phyloP scores from a whole-genome alignment of 2,797 vertebrate genomes.

The Lepidocolaptes lacrymiger region DNA sequence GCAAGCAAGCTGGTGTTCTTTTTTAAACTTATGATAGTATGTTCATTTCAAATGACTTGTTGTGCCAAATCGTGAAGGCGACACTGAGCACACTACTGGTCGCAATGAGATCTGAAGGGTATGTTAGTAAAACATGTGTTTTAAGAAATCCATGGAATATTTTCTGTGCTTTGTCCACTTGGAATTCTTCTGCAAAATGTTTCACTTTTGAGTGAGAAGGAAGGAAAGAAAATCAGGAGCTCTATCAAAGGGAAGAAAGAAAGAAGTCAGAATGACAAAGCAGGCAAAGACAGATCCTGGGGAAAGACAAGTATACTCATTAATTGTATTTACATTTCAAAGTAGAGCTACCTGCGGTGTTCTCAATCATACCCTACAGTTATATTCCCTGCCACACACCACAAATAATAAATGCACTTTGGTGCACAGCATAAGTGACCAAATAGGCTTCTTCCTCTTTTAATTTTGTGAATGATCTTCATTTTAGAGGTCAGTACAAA shows the following conservation, averaged over 20 bases:
- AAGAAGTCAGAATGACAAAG: conserved; percentile 16
- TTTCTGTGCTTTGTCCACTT: background rate
- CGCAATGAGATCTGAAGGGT: background rate
- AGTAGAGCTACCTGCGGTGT: background rate
- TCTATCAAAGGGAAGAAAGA: background rate
- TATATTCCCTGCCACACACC: background rate
- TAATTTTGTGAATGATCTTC: conserved; percentile 33
- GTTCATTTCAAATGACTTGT: background rate
- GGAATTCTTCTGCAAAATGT: background rate
- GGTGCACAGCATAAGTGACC: background rate
- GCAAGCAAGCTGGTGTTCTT: background rate
- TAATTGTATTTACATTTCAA: conserved; percentile 71
- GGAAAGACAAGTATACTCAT: conserved; percentile 32
- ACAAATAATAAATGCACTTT: conserved; percentile 49
- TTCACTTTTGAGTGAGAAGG: background rate
- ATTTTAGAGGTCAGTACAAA: conserved; percentile 48
- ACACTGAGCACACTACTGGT: background rate
- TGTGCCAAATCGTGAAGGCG: background rate
- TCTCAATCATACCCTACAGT: conserved; percentile 19
- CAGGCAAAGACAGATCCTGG: conserved; percentile 35
- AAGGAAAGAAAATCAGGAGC: conserved; percentile 15
- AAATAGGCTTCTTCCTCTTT: conserved; percentile 14
- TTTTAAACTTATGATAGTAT: background rate
- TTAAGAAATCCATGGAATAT: background rate
- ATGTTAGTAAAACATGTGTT: background rate